Evolutionary conservation across 1,140 invertebrate genomes (phyloP), one percentile per base, ranked within the genome.

Genomic region (Octopus sinensis): DNA sequence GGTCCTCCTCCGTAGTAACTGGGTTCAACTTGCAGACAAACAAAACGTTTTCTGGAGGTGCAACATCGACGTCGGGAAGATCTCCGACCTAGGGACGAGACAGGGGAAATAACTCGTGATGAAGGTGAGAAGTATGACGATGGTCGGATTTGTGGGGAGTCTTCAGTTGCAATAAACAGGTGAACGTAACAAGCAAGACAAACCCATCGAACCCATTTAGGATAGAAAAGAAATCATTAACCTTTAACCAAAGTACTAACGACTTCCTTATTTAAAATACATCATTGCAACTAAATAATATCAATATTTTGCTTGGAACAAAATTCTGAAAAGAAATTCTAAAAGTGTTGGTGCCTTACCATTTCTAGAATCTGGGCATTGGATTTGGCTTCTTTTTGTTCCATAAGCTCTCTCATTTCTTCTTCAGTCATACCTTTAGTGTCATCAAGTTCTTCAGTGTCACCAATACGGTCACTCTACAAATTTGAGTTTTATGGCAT

Each of bases 21-120:
- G 98, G 97, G 93, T 99, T 99, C n/a, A 99, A 91, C 92, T 99
- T 99, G 91, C 98, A 99, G 7, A 99, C 96, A 92, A 99, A 99
- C 0, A 99, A 91, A 12, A 99, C 97, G 93, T 99, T 99, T 92
- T 99, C 98, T 9, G 98, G 97, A 1, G 98, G 98, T 43, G 96
- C 96, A 88, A 98, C 95, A 75, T 99, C 98, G 71, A 96, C 97
- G 92, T 98, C 95, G 0, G 97, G 98, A 79, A 99, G 92, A 91
- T 99, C 98, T 0, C 98, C 98, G 56, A 99, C 86, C 90, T 90
- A 79, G 51, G 13, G 78, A 81, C 5, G 56, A 71, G 80, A 76
- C 52, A 83, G 6, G 52, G 62, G 54, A 54, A 53, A n/a, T 53
- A 62, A 12, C 56, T 62, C 17, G 9, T 43, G 30, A 43, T 43